A percentile compares a stretch with the other conserved stretches of the same genome.
These are phyloP conservation scores for Coelopa frigida DNA, from an alignment of 1,140 invertebrate genomes.

Conservation along the genomic window DNA sequence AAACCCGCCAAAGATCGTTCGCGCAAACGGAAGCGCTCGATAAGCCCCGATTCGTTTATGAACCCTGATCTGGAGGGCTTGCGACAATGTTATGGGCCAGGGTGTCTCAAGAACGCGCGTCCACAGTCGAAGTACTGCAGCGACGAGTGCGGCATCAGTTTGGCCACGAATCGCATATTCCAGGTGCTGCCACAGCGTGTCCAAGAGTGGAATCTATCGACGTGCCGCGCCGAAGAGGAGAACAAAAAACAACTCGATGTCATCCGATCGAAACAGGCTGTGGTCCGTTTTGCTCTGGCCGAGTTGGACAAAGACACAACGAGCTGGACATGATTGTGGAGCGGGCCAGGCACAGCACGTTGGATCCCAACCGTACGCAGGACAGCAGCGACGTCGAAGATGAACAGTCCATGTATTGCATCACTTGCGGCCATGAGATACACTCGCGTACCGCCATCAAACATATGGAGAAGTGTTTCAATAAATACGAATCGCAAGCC, in stretches of 20 bases:
- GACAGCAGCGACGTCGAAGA: slow-evolving; percentile 55
- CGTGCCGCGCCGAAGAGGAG: slow-evolving; percentile 77
- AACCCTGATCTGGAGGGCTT: slow-evolving; percentile 46
- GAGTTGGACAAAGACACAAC: slow-evolving; percentile 67
- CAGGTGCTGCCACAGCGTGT: slow-evolving; percentile 86
- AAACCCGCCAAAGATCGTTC: slow-evolving; percentile 24
- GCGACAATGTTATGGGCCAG: slow-evolving; percentile 86
- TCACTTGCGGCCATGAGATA: slow-evolving; percentile 93
- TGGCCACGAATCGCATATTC: slow-evolving; percentile 81
- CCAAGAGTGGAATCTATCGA: slow-evolving; percentile 89
- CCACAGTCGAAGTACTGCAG: slow-evolving; percentile 92
- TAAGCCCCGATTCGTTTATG: slow-evolving; percentile 50
- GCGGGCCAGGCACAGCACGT: slow-evolving; percentile 60
- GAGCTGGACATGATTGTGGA: slow-evolving; percentile 79
- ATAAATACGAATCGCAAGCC: slow-evolving; percentile 95
- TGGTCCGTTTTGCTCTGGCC: slow-evolving; percentile 66
- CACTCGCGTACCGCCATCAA: slow-evolving; percentile 80
- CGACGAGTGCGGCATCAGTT: slow-evolving; percentile 83
- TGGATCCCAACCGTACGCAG: slow-evolving; percentile 54
- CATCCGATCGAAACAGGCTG: slow-evolving; percentile 70
- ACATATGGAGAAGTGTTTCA: slow-evolving; percentile 93
- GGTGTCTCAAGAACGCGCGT: slow-evolving; percentile 70
- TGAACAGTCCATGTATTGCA: slow-evolving; percentile 88
- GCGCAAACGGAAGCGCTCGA: slow-evolving; percentile 47
- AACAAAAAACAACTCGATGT: slow-evolving; percentile 76